Conservation (phyloP, 2,113 vertebrate species). For the Lepus europaeus region DNA sequence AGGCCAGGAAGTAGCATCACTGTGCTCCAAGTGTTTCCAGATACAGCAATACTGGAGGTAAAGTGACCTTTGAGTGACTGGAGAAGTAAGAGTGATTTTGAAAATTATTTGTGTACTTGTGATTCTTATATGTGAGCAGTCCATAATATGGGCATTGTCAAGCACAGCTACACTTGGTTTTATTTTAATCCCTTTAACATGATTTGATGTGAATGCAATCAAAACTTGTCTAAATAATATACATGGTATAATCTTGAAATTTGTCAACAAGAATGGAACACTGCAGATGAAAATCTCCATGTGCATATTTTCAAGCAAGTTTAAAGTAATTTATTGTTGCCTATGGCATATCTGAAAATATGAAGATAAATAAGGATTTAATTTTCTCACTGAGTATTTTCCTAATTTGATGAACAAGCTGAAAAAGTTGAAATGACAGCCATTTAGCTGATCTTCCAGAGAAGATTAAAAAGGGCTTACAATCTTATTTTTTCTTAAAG, state of each 20-base stretch:
- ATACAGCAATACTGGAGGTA: neutral
- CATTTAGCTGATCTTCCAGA: constrained; percentile 45
- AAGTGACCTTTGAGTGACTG: neutral
- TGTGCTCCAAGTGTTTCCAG: neutral
- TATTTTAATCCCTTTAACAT: constrained; percentile 58
- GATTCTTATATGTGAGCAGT: neutral
- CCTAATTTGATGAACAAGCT: constrained; percentile 74
- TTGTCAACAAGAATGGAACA: constrained; percentile 51
- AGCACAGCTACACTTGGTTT: constrained; percentile 4
- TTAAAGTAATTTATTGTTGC: constrained; percentile 7
- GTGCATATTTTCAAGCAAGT: constrained; percentile 50
- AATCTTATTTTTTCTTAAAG: constrained; percentile 14
- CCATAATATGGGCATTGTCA: neutral
- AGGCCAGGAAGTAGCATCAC: neutral
- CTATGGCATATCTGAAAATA: constrained; percentile 45
- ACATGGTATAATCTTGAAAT: constrained; percentile 39
- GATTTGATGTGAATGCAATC: constrained; percentile 51
- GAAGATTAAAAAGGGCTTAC: neutral
- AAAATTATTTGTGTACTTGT: neutral
- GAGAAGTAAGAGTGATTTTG: constrained; percentile 5
- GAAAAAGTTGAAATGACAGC: constrained; percentile 66
- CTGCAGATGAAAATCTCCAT: constrained; percentile 67
- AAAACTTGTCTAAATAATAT: constrained; percentile 60
- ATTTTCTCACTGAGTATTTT: constrained; percentile 71
- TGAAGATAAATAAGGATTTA: constrained; percentile 72